Conservation (phyloP, 2,888 invertebrate species). For the Drosophila antonietae region DNA sequence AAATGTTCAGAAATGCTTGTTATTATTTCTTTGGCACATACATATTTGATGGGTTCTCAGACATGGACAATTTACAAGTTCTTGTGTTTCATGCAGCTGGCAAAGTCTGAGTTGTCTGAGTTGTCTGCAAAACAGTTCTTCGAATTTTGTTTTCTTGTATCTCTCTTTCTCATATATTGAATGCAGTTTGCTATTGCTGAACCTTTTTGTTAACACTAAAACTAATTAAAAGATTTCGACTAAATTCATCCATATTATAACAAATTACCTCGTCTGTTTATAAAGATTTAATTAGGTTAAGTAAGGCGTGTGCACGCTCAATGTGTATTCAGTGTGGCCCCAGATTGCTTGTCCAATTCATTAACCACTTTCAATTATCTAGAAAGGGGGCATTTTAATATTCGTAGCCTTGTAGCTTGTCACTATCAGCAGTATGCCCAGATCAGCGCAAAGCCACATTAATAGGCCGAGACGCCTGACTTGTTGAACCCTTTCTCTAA, state of each 20-base stretch:
- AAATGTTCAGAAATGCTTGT: constrained; percentile 11
- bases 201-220: too few relatives aligned
- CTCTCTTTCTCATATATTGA: too few relatives aligned
- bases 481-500: constrained; percentile 31
- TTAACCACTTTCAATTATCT: background rate
- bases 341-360: background rate
- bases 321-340: background rate
- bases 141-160: too few relatives aligned
- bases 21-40: background rate
- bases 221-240: background rate
- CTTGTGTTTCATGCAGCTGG: background rate
- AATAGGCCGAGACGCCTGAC: constrained; percentile 24
- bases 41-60: background rate
- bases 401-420: background rate
- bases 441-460: constrained; percentile 9
- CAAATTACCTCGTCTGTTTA: background rate
- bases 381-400: background rate
- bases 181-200: background rate
- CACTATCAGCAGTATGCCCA: background rate
- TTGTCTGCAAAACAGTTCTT: background rate
- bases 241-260: background rate
- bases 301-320: background rate
- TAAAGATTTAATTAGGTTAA: background rate
- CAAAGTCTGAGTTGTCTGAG: background rate
- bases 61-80: background rate